A percentile compares a stretch with the other conserved stretches of the same genome.
Conservation (phyloP, 2,113 vertebrate species). For the Nesospiza acunhae region DNA sequence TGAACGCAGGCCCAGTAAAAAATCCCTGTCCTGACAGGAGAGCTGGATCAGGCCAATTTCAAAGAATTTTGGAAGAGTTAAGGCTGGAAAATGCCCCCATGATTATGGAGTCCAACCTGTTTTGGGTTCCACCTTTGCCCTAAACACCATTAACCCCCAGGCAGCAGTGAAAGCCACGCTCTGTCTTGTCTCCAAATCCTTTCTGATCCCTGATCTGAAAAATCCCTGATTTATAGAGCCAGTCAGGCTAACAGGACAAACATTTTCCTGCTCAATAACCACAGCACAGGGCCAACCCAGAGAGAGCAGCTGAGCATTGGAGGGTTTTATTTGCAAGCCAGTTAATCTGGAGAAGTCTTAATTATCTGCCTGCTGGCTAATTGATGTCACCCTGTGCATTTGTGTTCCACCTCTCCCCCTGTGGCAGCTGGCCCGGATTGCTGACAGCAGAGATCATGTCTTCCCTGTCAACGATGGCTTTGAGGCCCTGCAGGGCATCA, state of each 20-base stretch:
- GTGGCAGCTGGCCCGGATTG: slow-evolving; percentile 93
- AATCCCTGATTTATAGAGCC: background rate
- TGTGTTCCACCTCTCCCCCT: background rate
- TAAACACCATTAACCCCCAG: background rate
- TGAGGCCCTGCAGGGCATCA: slow-evolving; percentile 93
- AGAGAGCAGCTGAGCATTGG: background rate
- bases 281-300: background rate
- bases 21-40: background rate
- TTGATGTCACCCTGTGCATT: background rate
- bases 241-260: background rate
- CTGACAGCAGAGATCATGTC: slow-evolving; percentile 95
- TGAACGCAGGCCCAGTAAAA: background rate
- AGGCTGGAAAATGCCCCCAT: background rate
- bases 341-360: background rate
- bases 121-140: background rate
- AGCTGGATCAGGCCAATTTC: background rate
- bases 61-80: too few species aligned
- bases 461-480: slow-evolving; percentile 98
- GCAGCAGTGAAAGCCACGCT: accelerated
- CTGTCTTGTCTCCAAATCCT: background rate
- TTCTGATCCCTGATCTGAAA: background rate
- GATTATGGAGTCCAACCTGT: background rate
- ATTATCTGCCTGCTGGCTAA: background rate
- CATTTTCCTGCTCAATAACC: background rate
- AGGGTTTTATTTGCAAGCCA: background rate